Evolutionary conservation across 64 coral and sea anemone genomes (phyloP), one percentile per base, ranked within the genome.

Genomic region (Montipora sp.): DNA sequence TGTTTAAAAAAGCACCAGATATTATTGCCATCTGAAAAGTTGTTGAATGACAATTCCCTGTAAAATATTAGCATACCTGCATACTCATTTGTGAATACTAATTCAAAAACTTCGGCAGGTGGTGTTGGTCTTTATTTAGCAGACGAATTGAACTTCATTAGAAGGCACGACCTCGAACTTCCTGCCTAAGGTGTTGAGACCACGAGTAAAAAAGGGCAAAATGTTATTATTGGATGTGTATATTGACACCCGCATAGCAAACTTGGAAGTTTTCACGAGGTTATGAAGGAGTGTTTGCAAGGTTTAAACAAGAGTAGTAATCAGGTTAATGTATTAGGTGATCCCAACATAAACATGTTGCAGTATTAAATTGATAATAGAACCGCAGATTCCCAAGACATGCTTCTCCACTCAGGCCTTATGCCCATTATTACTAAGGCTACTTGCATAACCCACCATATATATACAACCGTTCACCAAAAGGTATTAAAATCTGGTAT

Each of bases 1-100:
- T 84, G 80, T 47, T 88, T 48, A 50, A 89, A 74, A 81, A 19
- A 9, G 12, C 7, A 8, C 92, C 92, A 19, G 92, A 93, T 80
- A 80, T 93, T 73, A 88, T 93, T 88, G 92, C 83, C 10, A 80
- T 93, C 21, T 79, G 92, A 93, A 93, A 89, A 76, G 51, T 89
- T 82, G 75, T n/a, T 89, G 81, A 93, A 93, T 78, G 21, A 73
- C 68, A 23, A 93, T 80, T 80, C 18, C 71, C 50, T 87, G 20
- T 48, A 18, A 69, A 93, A 93, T 45, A 55, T 88, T 27, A 77
- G 80, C 51, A 78, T 93, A 7, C 46, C 46, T 19, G 83, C 75
- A n/a, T 94, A 89, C 73, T 5, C 45, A 12, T 94, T 94, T 55
- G 22, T 81, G 21, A 88, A 89, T 65, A 89, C 60, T 75, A 88